A percentile compares a stretch with the other conserved stretches of the same genome.
Conservation (phyloP, 2,113 vertebrate genomes). For the Strigops habroptila region DNA sequence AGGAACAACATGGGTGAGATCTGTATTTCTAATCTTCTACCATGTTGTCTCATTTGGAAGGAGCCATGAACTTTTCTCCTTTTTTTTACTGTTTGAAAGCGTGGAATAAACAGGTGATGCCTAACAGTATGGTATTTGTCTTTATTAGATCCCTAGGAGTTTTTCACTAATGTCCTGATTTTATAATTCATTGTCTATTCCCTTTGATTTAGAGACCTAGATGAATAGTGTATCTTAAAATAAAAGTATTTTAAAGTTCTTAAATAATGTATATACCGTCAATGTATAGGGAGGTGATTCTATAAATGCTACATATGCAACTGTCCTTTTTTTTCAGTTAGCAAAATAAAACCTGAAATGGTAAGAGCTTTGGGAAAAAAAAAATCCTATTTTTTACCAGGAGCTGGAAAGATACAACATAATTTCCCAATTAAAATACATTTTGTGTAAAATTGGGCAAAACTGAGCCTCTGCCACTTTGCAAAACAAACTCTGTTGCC, state of each 20-base stretch:
- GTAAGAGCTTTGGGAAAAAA: background rate
- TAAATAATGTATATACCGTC: background rate
- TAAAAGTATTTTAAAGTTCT: background rate
- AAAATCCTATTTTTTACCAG: background rate
- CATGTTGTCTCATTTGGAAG: background rate
- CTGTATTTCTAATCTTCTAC: background rate
- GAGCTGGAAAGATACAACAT: background rate
- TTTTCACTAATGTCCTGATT: background rate
- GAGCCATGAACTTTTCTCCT: background rate
- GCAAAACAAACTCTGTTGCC: background rate
- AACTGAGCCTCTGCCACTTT: background rate
- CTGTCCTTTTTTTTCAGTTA: background rate
- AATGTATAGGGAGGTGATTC: background rate
- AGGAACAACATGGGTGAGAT: background rate
- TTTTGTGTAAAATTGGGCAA: background rate
- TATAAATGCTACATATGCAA: background rate
- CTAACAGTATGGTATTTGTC: background rate
- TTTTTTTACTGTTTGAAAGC: background rate
- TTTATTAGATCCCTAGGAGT: background rate
- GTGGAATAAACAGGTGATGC: background rate
- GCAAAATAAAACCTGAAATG: background rate
- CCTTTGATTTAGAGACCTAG: background rate
- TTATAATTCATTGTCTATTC: background rate
- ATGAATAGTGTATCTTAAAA: background rate
- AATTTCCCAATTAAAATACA: background rate